Percentiles rank a stretch among this genome's conserved stretches.
These are phyloP conservation scores for Brachionus paranguensis DNA, from an alignment of 1,140 invertebrate genomes.

Conservation along the genomic window DNA sequence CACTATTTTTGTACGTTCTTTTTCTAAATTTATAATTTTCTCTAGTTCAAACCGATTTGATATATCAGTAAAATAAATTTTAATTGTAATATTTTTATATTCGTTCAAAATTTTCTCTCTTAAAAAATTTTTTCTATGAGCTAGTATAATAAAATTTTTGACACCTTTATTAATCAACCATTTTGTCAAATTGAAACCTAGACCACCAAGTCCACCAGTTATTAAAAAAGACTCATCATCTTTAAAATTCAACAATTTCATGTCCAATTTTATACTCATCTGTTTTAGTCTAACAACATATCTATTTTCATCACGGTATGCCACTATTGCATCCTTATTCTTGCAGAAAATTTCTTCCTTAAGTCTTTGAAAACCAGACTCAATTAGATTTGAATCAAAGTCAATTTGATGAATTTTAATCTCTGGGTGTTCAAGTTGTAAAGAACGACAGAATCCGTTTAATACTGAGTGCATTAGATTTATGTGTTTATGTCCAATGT, in stretches of 20 bases:
- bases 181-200: background rate
- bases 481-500: background rate
- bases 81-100: background rate
- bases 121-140: background rate
- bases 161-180: background rate
- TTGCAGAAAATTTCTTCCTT: background rate
- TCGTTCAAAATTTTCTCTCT: no score
- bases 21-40: background rate
- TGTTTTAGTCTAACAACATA: background rate
- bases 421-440: background rate
- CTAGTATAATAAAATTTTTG: background rate
- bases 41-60: background rate
- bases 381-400: background rate
- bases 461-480: background rate
- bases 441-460: background rate
- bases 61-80: background rate
- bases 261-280: background rate
- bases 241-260: background rate
- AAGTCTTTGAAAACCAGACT: background rate
- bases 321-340: background rate
- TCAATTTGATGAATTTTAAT: background rate
- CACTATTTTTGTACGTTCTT: background rate
- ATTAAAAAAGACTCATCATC: background rate
- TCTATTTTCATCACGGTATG: background rate
- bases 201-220: background rate